phyloP scores from a whole-genome alignment of 2,113 vertebrate species.

The Thamnaconus septentrionalis region DNA sequence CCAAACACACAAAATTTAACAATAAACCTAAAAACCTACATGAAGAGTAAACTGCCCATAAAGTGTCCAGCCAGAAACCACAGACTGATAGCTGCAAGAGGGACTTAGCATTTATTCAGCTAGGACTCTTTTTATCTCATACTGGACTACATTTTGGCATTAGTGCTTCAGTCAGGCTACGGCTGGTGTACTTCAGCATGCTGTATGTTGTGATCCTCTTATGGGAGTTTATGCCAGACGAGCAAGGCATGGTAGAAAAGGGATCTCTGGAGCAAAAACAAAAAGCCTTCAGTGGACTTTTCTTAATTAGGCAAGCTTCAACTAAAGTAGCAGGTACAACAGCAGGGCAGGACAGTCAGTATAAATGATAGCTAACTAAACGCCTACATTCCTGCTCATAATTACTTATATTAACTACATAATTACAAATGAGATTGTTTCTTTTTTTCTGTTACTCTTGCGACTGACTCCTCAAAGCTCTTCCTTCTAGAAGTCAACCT shows the following conservation, averaged over 20 bases:
- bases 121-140: neutral
- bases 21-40: too few species aligned
- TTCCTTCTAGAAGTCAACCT: too few species aligned
- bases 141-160: neutral
- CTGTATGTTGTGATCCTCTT: constrained; percentile 13
- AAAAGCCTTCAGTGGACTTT: constrained; percentile 16
- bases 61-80: too few species aligned
- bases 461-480: too few species aligned
- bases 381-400: too few species aligned
- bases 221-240: neutral
- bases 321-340: neutral
- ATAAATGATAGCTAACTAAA: neutral
- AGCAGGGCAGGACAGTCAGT: neutral
- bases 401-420: too few species aligned
- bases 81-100: too few species aligned
- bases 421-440: too few species aligned
- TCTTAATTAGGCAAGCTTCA: constrained; percentile 3
- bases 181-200: neutral
- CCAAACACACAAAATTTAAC: too few species aligned
- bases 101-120: neutral
- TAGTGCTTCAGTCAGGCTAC: neutral
- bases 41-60: too few species aligned
- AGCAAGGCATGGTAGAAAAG: constrained; percentile 13
- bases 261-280: constrained; percentile 4
- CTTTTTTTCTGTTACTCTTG: too few species aligned